Evolutionary conservation across 1,140 invertebrate species (phyloP).

Genomic region (Portunus trituberculatus): DNA sequence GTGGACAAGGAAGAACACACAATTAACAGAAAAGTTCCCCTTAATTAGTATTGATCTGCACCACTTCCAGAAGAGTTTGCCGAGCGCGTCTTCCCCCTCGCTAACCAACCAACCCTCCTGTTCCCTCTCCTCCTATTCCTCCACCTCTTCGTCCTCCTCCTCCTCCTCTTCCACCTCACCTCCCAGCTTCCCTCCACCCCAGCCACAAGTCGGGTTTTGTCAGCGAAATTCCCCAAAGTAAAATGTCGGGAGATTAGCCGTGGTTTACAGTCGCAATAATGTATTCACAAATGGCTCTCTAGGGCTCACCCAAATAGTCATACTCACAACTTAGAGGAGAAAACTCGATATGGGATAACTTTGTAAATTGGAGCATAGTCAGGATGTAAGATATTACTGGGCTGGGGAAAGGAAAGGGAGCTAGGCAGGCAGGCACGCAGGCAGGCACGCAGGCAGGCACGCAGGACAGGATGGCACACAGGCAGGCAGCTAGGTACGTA

Average conservation of each 20-base stretch:
- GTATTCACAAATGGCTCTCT: conserved; percentile 63
- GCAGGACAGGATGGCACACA: background rate
- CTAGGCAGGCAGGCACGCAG: background rate
- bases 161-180: background rate
- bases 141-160: background rate
- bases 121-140: background rate
- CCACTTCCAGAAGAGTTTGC: conserved; percentile 8
- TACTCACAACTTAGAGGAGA: conserved; percentile 57
- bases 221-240: conserved; percentile 61
- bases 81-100: background rate
- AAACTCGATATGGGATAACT: conserved; percentile 66
- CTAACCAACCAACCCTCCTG: background rate
- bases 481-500: background rate
- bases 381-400: conserved; percentile 16
- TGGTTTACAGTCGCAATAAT: conserved; percentile 64
- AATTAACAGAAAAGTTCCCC: conserved; percentile 44
- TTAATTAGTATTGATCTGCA: conserved; percentile 54
- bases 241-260: conserved; percentile 65
- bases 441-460: background rate
- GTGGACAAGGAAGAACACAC: background rate
- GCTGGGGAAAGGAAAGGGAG: conserved; percentile 12
- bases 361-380: conserved; percentile 56
- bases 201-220: conserved; percentile 57
- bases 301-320: conserved; percentile 56
- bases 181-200: background rate